Evolutionary conservation across 2,113 vertebrate species (phyloP).

Genomic region (Pampusana beccarii): DNA sequence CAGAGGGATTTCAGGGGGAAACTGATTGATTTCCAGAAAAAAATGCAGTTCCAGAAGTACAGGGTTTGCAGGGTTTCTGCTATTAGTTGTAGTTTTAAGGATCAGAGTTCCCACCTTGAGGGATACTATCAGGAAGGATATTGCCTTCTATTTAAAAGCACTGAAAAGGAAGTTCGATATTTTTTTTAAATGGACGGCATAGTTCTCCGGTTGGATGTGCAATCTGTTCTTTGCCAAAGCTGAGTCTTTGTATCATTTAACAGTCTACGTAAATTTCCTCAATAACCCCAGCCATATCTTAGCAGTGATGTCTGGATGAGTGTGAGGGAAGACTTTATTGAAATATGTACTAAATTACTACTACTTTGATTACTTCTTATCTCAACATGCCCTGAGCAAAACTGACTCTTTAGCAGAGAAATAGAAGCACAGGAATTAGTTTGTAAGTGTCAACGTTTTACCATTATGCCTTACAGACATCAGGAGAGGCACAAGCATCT

Average conservation of each 20-base stretch:
- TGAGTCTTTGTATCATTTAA: neutral
- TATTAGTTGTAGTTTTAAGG: neutral
- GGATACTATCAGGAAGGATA: neutral
- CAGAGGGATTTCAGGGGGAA: neutral
- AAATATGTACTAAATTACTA: slow-evolving; percentile 27
- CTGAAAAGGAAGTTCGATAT: neutral
- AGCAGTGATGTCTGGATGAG: neutral
- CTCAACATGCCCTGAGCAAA: slow-evolving; percentile 1
- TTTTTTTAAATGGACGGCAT: neutral
- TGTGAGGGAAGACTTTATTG: slow-evolving; percentile 15
- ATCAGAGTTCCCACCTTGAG: neutral
- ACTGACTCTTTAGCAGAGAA: slow-evolving; percentile 22
- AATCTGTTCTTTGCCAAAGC: neutral
- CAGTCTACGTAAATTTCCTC: neutral
- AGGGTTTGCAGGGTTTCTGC: neutral
- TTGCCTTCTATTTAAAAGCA: neutral
- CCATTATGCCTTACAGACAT: slow-evolving; percentile 18
- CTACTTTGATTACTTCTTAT: slow-evolving; percentile 33
- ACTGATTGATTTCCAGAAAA: neutral
- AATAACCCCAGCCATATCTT: neutral
- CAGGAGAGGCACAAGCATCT: neutral
- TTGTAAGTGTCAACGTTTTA: slow-evolving; percentile 21
- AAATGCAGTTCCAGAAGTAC: neutral
- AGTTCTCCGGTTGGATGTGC: fast-evolving
- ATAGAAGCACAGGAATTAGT: neutral